Evolutionary conservation across 2,888 invertebrate species (phyloP).

Genomic region (Serrognathus titanus): DNA sequence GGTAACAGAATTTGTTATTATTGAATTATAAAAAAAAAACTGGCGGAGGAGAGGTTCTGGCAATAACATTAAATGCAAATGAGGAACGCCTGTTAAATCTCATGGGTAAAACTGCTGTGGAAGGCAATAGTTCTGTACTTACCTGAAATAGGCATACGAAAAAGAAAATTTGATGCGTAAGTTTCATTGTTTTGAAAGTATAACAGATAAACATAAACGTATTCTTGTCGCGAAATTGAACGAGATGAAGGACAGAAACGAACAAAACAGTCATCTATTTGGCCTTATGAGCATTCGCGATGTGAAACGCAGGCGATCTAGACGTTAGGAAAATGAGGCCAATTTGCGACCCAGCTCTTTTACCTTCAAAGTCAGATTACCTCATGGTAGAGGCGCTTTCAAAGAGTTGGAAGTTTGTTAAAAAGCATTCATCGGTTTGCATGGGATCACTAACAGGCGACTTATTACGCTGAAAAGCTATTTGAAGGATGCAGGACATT

Average conservation of each 20-base stretch:
- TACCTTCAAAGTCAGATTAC: neutral
- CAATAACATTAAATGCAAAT: too few species aligned
- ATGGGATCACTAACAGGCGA: conserved; percentile 16
- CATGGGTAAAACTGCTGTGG: too few species aligned
- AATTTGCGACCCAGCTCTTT: neutral
- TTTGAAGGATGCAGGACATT: conserved; percentile 5
- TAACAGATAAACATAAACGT: neutral
- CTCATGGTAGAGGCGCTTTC: neutral
- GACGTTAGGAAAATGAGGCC: neutral
- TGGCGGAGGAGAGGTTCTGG: too few species aligned
- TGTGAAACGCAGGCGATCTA: neutral
- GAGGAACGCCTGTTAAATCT: too few species aligned
- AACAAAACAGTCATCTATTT: neutral
- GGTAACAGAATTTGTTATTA: too few species aligned
- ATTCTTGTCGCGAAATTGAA: neutral
- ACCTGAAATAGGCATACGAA: too few species aligned
- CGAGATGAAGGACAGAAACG: neutral
- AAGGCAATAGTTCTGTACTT: too few species aligned
- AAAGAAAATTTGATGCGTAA: too few species aligned
- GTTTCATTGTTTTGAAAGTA: neutral
- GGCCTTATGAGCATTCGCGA: neutral
- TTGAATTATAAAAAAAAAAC: too few species aligned
- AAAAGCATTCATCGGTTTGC: conserved; percentile 13
- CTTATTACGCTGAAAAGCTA: conserved; percentile 5
- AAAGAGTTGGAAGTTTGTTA: conserved; percentile 12